These are phyloP conservation scores for Achatina immaculata DNA, from an alignment of 1,140 invertebrate genomes.

Conservation along the genomic window DNA sequence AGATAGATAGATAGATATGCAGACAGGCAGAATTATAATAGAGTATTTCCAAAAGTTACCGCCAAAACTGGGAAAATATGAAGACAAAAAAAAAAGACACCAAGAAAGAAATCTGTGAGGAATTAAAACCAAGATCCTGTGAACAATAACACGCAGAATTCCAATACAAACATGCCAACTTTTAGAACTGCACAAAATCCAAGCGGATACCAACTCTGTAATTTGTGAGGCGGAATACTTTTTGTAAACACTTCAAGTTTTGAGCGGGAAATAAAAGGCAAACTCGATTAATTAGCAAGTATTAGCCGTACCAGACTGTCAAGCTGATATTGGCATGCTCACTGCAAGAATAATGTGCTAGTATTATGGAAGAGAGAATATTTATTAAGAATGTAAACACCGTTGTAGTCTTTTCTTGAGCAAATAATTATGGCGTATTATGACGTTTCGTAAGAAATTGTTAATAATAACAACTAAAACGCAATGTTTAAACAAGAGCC, in stretches of 20 bases:
- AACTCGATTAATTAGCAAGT: slow-evolving; percentile 8
- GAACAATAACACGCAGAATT: neutral
- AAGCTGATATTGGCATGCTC: neutral
- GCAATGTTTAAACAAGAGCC: too few species aligned
- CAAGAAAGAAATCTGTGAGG: too few species aligned
- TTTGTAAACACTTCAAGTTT: neutral
- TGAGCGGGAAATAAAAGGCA: neutral
- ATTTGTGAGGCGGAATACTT: slow-evolving; percentile 7
- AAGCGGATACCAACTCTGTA: slow-evolving; percentile 1
- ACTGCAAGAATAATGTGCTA: neutral
- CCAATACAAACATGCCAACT: neutral
- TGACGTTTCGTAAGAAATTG: too few species aligned
- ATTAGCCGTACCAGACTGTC: neutral
- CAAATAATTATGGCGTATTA: too few species aligned
- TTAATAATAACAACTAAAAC: too few species aligned
- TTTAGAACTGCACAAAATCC: neutral
- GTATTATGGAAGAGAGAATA: neutral
- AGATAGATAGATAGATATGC: slow-evolving; percentile 4
- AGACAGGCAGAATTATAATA: neutral
- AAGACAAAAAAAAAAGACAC: too few species aligned
- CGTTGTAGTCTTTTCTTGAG: too few species aligned
- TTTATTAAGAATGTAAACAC: neutral
- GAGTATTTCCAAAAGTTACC: neutral
- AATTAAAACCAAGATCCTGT: neutral
- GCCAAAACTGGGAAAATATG: neutral